Conservation (phyloP, 1,140 invertebrate genomes). For the Rhyzopertha dominica region DNA sequence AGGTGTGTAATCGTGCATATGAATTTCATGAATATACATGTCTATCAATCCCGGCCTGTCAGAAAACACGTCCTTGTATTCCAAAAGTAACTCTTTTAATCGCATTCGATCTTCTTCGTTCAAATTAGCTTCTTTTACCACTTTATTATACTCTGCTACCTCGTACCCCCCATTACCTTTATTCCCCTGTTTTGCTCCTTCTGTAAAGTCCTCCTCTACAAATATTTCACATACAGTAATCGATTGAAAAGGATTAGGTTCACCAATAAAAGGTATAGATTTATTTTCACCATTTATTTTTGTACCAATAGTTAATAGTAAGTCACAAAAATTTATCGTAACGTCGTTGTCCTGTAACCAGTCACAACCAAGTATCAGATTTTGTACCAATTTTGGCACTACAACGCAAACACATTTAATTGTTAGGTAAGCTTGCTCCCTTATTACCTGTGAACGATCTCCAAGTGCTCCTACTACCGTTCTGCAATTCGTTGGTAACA, state of each 20-base stretch:
- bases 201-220: too few relatives aligned
- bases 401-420: slow-evolving; percentile 3
- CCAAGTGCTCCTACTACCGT: slow-evolving; percentile 22
- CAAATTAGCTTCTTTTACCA: neutral
- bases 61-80: slow-evolving; percentile 9
- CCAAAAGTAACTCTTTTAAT: neutral
- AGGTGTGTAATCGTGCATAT: slow-evolving; percentile 20
- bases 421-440: slow-evolving; percentile 15
- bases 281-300: too few relatives aligned
- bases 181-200: too few relatives aligned
- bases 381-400: neutral
- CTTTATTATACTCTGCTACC: too few relatives aligned
- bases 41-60: slow-evolving; percentile 6
- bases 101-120: neutral
- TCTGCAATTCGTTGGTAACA: slow-evolving; percentile 23
- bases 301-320: too few relatives aligned
- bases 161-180: neutral
- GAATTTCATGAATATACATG: slow-evolving; percentile 31
- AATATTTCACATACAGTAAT: too few relatives aligned
- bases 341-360: neutral
- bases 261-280: too few relatives aligned
- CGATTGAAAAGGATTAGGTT: too few relatives aligned
- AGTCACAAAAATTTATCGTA: neutral
- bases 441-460: slow-evolving; percentile 21
- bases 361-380: slow-evolving; percentile 6